Evolutionary conservation across 1,140 invertebrate species (phyloP), one percentile per base, ranked within the genome.

Genomic region (Polypedilum vanderplanki): DNA sequence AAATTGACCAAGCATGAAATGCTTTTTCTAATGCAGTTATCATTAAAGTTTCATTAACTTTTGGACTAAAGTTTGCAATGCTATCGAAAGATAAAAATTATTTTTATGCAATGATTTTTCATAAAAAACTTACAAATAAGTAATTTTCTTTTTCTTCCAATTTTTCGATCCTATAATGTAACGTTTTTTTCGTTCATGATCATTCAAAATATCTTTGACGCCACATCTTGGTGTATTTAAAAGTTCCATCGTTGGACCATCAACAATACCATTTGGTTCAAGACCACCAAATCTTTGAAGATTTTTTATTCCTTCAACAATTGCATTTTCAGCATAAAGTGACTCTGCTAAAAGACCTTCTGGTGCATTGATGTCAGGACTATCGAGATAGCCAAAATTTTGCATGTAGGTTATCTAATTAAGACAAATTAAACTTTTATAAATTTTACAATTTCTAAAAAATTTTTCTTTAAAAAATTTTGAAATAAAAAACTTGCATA

Each of bases 261-360:
- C 88, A 10, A 91, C 77, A 8, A 82, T 79, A 18, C 90, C 90
- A 1, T 89, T 90, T 79, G 86, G 83, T 12, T 85, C 81, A 15
- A 91, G 83, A n/a, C 84, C 87, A 18, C 89, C 90, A 82, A 87
- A 91, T 77, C 81, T 86, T 82, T 91, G 90, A 80, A 91, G 83
- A 75, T 84, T 85, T 78, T 85, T 86, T 10, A 91, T 83, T 0
- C 87, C 87, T n/a, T 86, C 84, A 1, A 84, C 78, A 9, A 90
- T 80, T 7, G 88, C 84, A 75, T 85, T 83, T 77, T 86, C 81
- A 9, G 86, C 86, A 81, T 87, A 90, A 20, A 88, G 78, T 1
- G 87, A 84, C 74, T 85, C 86, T 1, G 85, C 75, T 84, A 83
- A 5, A 81, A 77, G 20, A 80, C 77, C 7, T 78, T 83, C 65